Base-by-base conservation (phyloP, 2,797 vertebrate species). In the Danio kyathit region DNA sequence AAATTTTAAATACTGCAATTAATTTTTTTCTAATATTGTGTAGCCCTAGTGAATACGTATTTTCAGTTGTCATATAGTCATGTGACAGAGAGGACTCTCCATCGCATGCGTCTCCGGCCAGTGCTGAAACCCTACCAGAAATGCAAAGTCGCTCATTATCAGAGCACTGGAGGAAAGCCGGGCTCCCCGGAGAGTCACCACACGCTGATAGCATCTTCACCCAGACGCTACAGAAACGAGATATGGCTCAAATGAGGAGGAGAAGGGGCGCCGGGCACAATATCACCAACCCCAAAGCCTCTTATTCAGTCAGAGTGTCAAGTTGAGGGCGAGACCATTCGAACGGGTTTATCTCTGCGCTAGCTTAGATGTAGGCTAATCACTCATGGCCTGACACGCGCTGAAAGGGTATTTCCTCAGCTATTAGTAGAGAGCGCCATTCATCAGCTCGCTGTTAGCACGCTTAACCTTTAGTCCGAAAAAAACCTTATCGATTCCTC, bases 401-500 rank as follows among this genome's bases (percentile, higher is more conserved):
- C 88, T 89, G 86, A 92, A 91, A 92, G 87, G 88, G 75, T 87
- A 87, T 90, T 88, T 89, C 86, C 79, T 49, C 51, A 29, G 4
- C 89, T 84, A 85, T 88, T 89, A 83, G 67, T 66, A 72, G 71
- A 83, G 81, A 86, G 87, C 65, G 66, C 87, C 66, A 91, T 91
- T 90, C 89, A 88, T 91, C 90, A 90, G 81, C 70, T 66, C 48
- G 59, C 83, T 85, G 86, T 87, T 76, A 78, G 85, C 83, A 87
- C 87, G 86, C 89, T 90, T 92, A 91, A 94, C 92, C 92, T 90
- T 88, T 91, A 82, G 76, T 81, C 81, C 74, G 40, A 43, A 65
- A 29, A 29, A 84, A 78, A 80, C 83, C 85, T 84, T 84, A 92
- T 92, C 86, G 84, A 93, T 92, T 83, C 78, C 77, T 76, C 84